Percentiles rank a stretch among this genome's conserved stretches.
Evolutionary conservation across 2,888 invertebrate species (phyloP).

Genomic region (Bruchidius siliquastri): DNA sequence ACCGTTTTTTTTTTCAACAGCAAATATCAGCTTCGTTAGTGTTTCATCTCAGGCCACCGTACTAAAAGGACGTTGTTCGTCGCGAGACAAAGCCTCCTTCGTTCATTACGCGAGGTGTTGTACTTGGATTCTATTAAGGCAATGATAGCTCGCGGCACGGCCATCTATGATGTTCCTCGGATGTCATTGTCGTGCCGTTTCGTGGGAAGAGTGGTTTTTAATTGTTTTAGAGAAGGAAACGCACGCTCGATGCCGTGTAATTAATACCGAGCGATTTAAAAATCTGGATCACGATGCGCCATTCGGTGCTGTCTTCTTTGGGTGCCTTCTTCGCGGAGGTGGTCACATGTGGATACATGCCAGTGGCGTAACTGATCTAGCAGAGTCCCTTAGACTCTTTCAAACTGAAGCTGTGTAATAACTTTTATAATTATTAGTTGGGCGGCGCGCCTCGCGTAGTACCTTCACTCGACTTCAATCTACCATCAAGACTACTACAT

Average conservation of each 20-base stretch:
- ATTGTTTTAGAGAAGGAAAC: slow-evolving; percentile 28
- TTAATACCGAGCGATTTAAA: slow-evolving; percentile 23
- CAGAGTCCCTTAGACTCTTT: not conserved
- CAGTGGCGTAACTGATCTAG: not conserved
- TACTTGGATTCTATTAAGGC: slow-evolving; percentile 32
- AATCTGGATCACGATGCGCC: slow-evolving; percentile 32
- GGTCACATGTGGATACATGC: slow-evolving; percentile 10
- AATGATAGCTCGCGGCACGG: slow-evolving; percentile 28
- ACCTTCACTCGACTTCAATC: no score
- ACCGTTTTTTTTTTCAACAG: no score
- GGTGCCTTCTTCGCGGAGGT: slow-evolving; percentile 17
- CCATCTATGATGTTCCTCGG: slow-evolving; percentile 32
- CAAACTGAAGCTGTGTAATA: no score
- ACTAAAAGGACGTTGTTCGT: slow-evolving; percentile 10
- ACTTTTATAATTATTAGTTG: no score
- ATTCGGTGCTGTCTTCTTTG: not conserved
- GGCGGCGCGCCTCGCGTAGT: no score
- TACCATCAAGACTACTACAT: no score
- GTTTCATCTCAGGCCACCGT: slow-evolving; percentile 13
- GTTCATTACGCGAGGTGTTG: slow-evolving; percentile 33
- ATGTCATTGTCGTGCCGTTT: slow-evolving; percentile 35
- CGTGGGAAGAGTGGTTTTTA: slow-evolving; percentile 35
- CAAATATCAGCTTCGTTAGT: slow-evolving; percentile 9
- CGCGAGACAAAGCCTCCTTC: slow-evolving; percentile 19
- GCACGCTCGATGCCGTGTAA: slow-evolving; percentile 17